These are phyloP conservation scores for Sitobion miscanthi DNA, from an alignment of 1,140 invertebrate species.

Conservation along the genomic window DNA sequence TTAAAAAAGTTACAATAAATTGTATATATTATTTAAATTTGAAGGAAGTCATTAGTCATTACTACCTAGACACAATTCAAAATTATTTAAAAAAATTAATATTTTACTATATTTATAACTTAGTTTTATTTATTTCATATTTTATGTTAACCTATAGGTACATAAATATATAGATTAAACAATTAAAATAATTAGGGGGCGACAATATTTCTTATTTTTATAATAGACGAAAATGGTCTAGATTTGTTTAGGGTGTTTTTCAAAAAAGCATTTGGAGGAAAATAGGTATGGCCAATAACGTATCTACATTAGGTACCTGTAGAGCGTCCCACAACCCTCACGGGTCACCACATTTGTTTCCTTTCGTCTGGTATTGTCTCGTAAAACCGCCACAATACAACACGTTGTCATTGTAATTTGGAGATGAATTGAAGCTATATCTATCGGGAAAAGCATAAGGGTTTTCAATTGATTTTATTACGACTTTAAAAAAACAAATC, in stretches of 20 bases:
- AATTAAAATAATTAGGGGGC: neutral
- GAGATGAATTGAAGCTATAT: constrained; percentile 70
- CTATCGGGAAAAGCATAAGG: constrained; percentile 58
- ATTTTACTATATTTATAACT: too few species aligned
- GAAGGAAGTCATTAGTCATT: too few species aligned
- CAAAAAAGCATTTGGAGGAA: too few species aligned
- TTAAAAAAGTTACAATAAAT: too few species aligned
- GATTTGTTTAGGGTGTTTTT: neutral
- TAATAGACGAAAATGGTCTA: neutral
- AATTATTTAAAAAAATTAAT: too few species aligned
- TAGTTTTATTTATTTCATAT: too few species aligned
- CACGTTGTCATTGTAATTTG: constrained; percentile 87
- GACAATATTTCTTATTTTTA: too few species aligned
- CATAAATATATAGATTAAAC: neutral
- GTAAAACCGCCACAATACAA: constrained; percentile 87
- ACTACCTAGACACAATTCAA: too few species aligned
- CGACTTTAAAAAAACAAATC: neutral
- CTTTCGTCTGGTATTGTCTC: constrained; percentile 74
- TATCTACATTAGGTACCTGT: constrained; percentile 60
- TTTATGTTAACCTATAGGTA: too few species aligned
- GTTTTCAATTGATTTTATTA: neutral
- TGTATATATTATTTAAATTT: too few species aligned
- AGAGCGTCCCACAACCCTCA: constrained; percentile 69
- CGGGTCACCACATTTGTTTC: constrained; percentile 85
- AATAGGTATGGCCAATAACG: neutral